A percentile compares a stretch with the other conserved stretches of the same genome.
Conservation (phyloP, 2,113 vertebrate genomes). For the Dasypus novemcinctus region DNA sequence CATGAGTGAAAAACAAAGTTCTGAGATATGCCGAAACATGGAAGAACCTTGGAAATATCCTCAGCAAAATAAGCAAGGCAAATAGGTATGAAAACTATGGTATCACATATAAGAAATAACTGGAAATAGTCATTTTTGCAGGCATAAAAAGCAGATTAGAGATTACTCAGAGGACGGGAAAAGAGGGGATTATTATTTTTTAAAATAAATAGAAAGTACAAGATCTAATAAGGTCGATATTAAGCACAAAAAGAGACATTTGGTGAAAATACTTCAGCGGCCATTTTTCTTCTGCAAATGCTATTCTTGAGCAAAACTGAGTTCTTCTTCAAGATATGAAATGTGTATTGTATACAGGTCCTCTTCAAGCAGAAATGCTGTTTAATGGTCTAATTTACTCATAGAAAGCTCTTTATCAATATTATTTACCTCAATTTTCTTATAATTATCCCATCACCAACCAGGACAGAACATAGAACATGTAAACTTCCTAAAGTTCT, state of each 20-base stretch:
- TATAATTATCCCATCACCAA: not conserved
- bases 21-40: too few relatives aligned
- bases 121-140: too few relatives aligned
- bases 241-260: not conserved
- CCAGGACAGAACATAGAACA: not conserved
- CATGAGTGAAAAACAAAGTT: too few relatives aligned
- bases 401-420: not conserved
- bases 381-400: not conserved
- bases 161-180: too few relatives aligned
- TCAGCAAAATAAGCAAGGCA: too few relatives aligned
- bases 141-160: too few relatives aligned
- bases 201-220: too few relatives aligned
- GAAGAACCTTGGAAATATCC: too few relatives aligned
- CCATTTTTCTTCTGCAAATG: not conserved
- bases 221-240: too few relatives aligned
- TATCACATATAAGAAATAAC: too few relatives aligned
- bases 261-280: not conserved
- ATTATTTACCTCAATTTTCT: not conserved
- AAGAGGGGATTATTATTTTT: too few relatives aligned
- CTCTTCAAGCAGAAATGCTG: not conserved
- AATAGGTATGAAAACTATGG: too few relatives aligned
- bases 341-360: not conserved
- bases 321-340: not conserved
- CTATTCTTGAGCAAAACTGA: not conserved
- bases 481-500: constrained; percentile 25